Evolutionary conservation across 2,888 invertebrate species (phyloP), one percentile per base, ranked within the genome.

Genomic region (Ochropacha duplaris): DNA sequence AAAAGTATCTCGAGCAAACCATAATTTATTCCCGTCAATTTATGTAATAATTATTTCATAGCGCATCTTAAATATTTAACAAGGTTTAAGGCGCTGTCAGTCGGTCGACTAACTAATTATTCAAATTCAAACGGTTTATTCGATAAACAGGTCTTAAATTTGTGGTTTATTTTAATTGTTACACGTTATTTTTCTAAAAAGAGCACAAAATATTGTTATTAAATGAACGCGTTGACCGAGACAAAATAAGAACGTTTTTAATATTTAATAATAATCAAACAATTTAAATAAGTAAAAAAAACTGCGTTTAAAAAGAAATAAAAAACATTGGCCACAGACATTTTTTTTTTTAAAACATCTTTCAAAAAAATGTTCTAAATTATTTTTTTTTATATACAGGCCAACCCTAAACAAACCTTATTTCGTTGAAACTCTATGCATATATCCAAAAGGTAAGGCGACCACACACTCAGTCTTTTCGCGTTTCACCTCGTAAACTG

Each of bases 401-500:
- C n/a, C 8, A 54, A 3, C 62, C 57, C 56, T 57, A 57, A 54
- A 22, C 14, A n/a, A 36, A 49, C 55, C 16, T 14, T 31, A 34
- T 31, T 34, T 52, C 55, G 64, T 55, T 57, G 64, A 59, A 67
- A 60, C 61, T 68, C 68, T 62, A 64, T 70, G 73, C 74, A 72
- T 78, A 78, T 74, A 75, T 76, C 68, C 61, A 59, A 60, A 31
- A 70, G 72, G 65, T 69, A 71, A 68, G 73, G 68, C 64, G 75
- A 79, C 80, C 78, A 69, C 79, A 80, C 79, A 83, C 81, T 83
- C 78, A 78, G 80, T 83, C 82, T 80, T 84, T 76, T 82, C 78
- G 69, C 72, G 79, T 74, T 78, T 76, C 78, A 78, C 76, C 69
- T 68, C 76, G 76, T 80, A 79, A 82, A 82, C 75, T 78, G 84